phyloP scores from a whole-genome alignment of 2,797 vertebrate genomes.

The Eulemur albifrons region DNA sequence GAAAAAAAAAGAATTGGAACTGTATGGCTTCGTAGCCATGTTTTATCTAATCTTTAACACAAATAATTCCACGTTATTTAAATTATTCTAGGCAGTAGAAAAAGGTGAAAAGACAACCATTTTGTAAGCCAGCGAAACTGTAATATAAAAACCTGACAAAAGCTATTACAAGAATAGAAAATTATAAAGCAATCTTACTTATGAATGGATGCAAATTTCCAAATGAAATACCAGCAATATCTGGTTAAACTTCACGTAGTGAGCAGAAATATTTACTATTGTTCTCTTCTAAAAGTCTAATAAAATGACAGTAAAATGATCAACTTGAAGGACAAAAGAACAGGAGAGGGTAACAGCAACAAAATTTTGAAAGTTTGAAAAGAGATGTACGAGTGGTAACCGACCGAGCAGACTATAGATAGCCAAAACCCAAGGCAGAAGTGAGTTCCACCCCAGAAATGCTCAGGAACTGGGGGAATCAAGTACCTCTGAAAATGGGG shows the following conservation, averaged over 20 bases:
- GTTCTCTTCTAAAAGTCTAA: neutral
- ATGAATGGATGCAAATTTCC: neutral
- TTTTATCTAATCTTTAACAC: neutral
- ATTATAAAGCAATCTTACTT: neutral
- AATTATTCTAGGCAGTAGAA: neutral
- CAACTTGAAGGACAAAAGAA: neutral
- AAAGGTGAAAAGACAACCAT: neutral
- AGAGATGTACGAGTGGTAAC: neutral
- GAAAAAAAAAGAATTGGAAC: neutral
- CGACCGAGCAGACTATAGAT: no score
- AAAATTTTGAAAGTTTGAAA: neutral
- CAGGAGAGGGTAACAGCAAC: neutral
- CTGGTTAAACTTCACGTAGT: neutral
- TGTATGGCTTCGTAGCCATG: neutral
- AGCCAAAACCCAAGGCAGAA: neutral
- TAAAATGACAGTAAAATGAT: neutral
- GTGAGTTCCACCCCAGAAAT: neutral
- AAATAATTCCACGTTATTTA: neutral
- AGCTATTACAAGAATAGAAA: neutral
- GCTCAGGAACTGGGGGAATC: neutral
- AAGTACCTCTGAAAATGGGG: neutral
- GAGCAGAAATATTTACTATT: neutral
- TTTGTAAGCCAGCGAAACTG: neutral
- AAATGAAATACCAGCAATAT: neutral
- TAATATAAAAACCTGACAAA: neutral